phyloP scores from a whole-genome alignment of 2,797 vertebrate species.

The Denticeps clupeoides region DNA sequence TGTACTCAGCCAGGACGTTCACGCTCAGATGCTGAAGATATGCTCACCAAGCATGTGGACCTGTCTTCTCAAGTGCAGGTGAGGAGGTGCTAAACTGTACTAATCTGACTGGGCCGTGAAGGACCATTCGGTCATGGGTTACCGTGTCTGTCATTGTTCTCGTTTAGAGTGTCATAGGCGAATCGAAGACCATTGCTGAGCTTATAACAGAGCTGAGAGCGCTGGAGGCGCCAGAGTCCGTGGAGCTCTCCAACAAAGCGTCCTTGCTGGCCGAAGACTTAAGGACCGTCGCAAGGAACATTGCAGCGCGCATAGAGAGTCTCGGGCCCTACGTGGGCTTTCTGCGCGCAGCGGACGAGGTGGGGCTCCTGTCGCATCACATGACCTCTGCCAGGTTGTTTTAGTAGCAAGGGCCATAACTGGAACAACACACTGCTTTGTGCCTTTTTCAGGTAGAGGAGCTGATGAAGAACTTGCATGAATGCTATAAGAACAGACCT shows the following conservation, averaged over 20 bases:
- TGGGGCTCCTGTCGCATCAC: constrained; percentile 29
- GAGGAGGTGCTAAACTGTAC: too few relatives aligned
- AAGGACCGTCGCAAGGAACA: constrained; percentile 48
- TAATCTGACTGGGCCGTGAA: too few relatives aligned
- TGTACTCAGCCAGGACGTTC: constrained; percentile 43
- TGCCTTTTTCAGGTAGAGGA: constrained; percentile 52
- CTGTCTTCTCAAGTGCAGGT: constrained; percentile 64
- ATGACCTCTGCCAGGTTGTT: background rate
- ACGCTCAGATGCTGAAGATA: constrained; percentile 55
- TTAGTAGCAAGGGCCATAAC: background rate
- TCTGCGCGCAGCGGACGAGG: constrained; percentile 63
- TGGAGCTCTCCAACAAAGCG: constrained; percentile 46
- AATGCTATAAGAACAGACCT: constrained; percentile 46
- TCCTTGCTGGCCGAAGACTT: constrained; percentile 53
- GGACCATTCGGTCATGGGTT: background rate
- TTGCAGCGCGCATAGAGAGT: constrained; percentile 49
- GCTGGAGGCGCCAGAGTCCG: constrained; percentile 42
- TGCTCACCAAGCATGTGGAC: constrained; percentile 62
- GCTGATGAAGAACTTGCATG: constrained; percentile 52
- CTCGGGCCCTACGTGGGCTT: constrained; percentile 59
- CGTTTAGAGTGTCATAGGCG: constrained; percentile 49
- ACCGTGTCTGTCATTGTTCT: background rate
- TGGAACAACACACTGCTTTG: background rate
- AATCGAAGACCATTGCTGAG: constrained; percentile 52
- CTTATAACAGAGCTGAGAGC: constrained; percentile 54